A percentile compares a stretch with the other conserved stretches of the same genome.
Evolutionary conservation across 1,140 invertebrate species (phyloP).

Genomic region (Aporrectodea caliginosa): DNA sequence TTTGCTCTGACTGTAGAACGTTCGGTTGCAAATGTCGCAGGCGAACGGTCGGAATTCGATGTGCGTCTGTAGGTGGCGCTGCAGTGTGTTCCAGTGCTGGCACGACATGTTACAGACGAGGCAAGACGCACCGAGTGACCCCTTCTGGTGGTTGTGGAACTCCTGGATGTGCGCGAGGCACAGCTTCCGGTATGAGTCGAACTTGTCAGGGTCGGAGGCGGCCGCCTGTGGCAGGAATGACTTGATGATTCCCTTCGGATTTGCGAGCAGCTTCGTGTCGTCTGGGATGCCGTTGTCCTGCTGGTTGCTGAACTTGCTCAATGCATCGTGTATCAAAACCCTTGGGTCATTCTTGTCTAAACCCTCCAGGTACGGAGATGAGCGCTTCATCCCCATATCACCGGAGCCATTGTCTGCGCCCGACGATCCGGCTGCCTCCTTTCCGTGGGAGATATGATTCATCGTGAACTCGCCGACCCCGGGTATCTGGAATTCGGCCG

Average conservation of each 20-base stretch:
- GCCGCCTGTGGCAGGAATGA: constrained; percentile 10
- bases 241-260: constrained; percentile 17
- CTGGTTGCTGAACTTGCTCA: constrained; percentile 10
- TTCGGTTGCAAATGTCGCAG: constrained; percentile 23
- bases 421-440: background rate
- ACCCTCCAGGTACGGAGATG: background rate
- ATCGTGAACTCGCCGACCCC: background rate
- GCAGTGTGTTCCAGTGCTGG: constrained; percentile 16
- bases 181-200: constrained; percentile 9
- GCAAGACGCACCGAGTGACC: constrained; percentile 4
- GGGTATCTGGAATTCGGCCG: background rate
- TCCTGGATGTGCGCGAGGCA: constrained; percentile 18
- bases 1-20: constrained; percentile 28
- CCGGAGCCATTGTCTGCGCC: background rate
- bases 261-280: constrained; percentile 16
- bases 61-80: constrained; percentile 29
- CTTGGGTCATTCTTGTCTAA: constrained; percentile 2
- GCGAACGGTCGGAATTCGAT: constrained; percentile 24
- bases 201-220: constrained; percentile 13
- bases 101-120: constrained; percentile 22
- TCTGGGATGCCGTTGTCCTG: constrained; percentile 1
- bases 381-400: background rate
- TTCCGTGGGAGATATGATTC: background rate
- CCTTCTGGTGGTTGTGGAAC: constrained; percentile 17
- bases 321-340: constrained; percentile 8